Evolutionary conservation across 2,797 vertebrate genomes (phyloP).

Genomic region (Oreonectes daqikongensis): DNA sequence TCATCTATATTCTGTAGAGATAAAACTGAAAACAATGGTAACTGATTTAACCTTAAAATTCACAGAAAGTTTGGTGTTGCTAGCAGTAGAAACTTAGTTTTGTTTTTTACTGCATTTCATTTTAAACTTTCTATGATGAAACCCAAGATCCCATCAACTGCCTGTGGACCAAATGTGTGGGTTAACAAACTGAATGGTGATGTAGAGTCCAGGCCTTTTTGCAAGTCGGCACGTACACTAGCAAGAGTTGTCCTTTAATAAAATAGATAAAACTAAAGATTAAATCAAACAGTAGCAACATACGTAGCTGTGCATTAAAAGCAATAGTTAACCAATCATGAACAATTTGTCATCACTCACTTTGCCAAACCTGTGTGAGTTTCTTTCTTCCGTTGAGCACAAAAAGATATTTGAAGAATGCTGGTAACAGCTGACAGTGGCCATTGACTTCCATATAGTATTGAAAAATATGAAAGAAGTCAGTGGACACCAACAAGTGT

Average conservation of each 20-base stretch:
- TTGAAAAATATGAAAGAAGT: no score
- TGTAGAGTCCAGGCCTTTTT: neutral
- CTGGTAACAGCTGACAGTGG: no score
- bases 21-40: neutral
- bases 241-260: slow-evolving; percentile 9
- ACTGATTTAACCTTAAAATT: neutral
- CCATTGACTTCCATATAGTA: no score
- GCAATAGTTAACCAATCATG: no score
- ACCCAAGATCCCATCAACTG: neutral
- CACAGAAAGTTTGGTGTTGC: neutral
- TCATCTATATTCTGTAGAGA: no score
- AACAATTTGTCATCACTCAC: no score
- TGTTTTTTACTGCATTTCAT: neutral
- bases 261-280: neutral
- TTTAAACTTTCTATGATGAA: slow-evolving; percentile 1
- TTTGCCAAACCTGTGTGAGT: no score
- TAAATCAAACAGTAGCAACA: neutral
- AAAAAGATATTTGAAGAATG: no score
- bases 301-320: no score
- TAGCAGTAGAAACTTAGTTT: neutral
- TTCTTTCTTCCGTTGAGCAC: no score
- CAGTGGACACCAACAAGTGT: no score
- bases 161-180: neutral
- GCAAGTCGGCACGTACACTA: neutral
- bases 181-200: slow-evolving; percentile 4